Evolutionary conservation across 2,113 vertebrate genomes (phyloP), one percentile per base, ranked within the genome.

Genomic region (Petroica traversi): DNA sequence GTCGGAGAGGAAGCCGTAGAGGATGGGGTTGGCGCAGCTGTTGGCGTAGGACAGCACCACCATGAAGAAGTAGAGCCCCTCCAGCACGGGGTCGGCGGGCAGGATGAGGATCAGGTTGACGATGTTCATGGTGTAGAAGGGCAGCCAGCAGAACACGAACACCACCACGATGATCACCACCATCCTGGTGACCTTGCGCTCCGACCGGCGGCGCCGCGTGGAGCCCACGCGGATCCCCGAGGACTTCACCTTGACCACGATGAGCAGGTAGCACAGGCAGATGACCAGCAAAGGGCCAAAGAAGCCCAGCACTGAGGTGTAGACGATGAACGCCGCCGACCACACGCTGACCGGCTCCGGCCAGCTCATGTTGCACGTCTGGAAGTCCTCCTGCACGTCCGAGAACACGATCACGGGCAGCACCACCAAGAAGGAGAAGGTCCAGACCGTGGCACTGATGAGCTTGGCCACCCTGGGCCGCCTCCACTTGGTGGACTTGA

Each of bases 331-430:
- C 1, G 97, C 98, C 2, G 99, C 98, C 0, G 98, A 98, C 99
- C 99, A 99, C 41, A 99, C 95, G 12, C 95, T 97, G 63, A 98
- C 98, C 0, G 99, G 99, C 82, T 99, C 99, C 0, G 99, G 99
- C 99, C 99, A 99, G 97, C 97, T 99, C 98, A 99, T 98, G 97
- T 99, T 99, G 95, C 99, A 99, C 36, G 98, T 99, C 68, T 98
- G 97, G 49, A 98, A 97, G 1, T 95, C 94, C 41, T 99, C 98
- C 92, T 99, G 99, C 58, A 99, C 98, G 5, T 99, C 99, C 0
- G 99, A 99, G 67, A 99, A 99, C 87, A 99, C 98, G 92, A 99
- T 98, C 57, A 99, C 97, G 0, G 99, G 99, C 76, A 99, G 98
- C 18, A 99, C 98, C 96, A 99, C 99, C 89, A 99, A 74, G 63